Percentiles rank a stretch among this genome's conserved stretches.
Conservation (phyloP, 1,140 invertebrate genomes). For the Trichonephila clavipes region DNA sequence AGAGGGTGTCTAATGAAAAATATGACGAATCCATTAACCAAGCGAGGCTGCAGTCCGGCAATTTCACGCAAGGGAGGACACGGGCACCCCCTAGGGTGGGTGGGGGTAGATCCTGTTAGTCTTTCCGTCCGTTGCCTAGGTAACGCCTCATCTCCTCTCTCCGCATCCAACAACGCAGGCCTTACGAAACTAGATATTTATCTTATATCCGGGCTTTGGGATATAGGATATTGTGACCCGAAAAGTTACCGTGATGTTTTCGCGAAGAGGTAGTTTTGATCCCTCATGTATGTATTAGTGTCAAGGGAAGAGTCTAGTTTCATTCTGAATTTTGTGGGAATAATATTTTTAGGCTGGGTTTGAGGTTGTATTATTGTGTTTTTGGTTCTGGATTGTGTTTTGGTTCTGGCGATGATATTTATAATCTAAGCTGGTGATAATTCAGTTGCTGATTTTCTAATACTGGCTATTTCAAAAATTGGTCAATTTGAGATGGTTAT, state of each 20-base stretch:
- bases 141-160: constrained; percentile 41
- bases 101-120: constrained; percentile 57
- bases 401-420: too few species aligned
- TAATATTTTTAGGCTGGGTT: neutral
- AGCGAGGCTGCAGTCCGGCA: constrained; percentile 74
- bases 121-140: constrained; percentile 67
- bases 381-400: too few species aligned
- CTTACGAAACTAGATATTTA: constrained; percentile 69
- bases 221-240: constrained; percentile 14
- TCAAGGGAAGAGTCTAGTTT: neutral
- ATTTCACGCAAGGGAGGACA: constrained; percentile 73
- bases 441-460: too few species aligned
- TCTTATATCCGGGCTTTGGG: constrained; percentile 67
- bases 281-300: constrained; percentile 38
- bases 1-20: constrained; percentile 67
- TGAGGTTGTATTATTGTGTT: too few species aligned
- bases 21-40: constrained; percentile 75
- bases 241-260: neutral
- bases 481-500: too few species aligned
- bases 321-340: constrained; percentile 18
- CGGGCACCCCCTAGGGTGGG: neutral
- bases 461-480: too few species aligned
- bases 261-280: neutral
- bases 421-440: too few species aligned
- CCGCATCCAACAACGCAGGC: constrained; percentile 22